phyloP scores from a whole-genome alignment of 2,888 invertebrate genomes.

The Trichopria drosophilae region DNA sequence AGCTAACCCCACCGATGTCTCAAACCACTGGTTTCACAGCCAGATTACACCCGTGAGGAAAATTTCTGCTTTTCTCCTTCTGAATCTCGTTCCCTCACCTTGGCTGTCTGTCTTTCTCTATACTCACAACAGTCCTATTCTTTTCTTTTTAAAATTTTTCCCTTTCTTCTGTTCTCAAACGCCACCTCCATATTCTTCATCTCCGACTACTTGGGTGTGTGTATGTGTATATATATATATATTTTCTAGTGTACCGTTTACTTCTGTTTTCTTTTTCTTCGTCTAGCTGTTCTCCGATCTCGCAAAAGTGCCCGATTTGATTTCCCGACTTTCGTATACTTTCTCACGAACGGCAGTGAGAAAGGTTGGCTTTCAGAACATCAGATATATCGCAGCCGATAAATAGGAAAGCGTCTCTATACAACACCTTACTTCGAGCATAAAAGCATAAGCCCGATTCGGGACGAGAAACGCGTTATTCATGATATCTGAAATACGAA shows the following conservation, averaged over 20 bases:
- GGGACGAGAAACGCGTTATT: too few species aligned
- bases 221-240: too few species aligned
- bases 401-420: slow-evolving; percentile 28
- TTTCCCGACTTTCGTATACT: too few species aligned
- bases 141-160: background rate
- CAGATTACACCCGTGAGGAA: slow-evolving; percentile 45
- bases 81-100: slow-evolving; percentile 19
- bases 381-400: slow-evolving; percentile 26
- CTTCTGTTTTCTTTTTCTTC: too few species aligned
- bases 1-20: slow-evolving; percentile 23
- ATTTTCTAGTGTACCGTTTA: too few species aligned
- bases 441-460: too few species aligned
- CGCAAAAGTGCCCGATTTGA: too few species aligned
- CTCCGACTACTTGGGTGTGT: background rate
- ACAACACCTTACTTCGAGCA: too few species aligned
- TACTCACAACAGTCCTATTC: background rate
- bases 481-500: too few species aligned
- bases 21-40: slow-evolving; percentile 36
- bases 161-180: slow-evolving; percentile 2
- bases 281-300: too few species aligned
- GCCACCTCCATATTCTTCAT: background rate
- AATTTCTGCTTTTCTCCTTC: slow-evolving; percentile 33
- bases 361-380: too few species aligned
- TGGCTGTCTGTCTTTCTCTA: slow-evolving; percentile 10
- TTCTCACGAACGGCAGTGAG: too few species aligned